Evolutionary conservation across 2,888 invertebrate species (phyloP).

Genomic region (Colletes collaris): DNA sequence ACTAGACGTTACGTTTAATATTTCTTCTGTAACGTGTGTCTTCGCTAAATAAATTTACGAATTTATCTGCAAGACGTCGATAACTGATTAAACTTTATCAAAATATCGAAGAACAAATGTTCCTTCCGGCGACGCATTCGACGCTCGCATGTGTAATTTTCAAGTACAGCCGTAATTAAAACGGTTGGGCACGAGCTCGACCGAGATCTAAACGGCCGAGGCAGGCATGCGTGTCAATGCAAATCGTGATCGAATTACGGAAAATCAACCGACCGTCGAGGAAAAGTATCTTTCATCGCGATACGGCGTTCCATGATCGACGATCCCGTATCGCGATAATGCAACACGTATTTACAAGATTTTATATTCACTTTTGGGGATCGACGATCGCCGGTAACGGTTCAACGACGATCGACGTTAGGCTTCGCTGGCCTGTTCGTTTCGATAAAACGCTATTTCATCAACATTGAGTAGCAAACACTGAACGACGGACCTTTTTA

Average conservation of each 20-base stretch:
- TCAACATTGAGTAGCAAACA: background rate
- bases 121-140: no score
- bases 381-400: background rate
- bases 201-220: conserved; percentile 16
- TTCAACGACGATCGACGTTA: background rate
- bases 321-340: background rate
- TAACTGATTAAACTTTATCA: no score
- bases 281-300: background rate
- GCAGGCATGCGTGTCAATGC: conserved; percentile 34
- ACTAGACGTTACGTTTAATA: no score
- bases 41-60: no score
- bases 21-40: no score
- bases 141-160: conserved; percentile 1
- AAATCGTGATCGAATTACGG: conserved; percentile 46
- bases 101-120: no score
- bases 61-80: no score
- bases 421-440: background rate
- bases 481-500: conserved; percentile 4
- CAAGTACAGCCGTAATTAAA: conserved; percentile 40
- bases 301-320: conserved; percentile 11
- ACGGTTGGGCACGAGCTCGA: conserved; percentile 10
- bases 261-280: conserved; percentile 23
- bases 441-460: background rate
- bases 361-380: background rate
- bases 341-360: background rate